Evolutionary conservation across 2,113 vertebrate genomes (phyloP).

Genomic region (Ciconia boyciana): DNA sequence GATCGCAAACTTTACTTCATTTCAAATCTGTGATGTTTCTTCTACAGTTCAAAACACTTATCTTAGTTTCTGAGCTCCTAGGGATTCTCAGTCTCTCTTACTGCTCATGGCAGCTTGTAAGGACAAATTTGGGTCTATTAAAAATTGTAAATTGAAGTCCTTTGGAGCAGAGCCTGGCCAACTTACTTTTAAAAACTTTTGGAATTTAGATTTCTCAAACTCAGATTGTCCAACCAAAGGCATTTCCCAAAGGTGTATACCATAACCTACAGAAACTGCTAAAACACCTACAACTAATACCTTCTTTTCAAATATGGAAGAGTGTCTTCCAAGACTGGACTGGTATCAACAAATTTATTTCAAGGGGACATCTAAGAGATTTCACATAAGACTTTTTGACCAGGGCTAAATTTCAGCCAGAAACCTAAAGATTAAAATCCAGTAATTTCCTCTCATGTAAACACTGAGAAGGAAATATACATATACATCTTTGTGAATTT

Average conservation of each 20-base stretch:
- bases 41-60: neutral
- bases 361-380: neutral
- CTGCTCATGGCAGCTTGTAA: neutral
- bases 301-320: neutral
- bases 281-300: neutral
- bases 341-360: neutral
- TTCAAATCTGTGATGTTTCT: neutral
- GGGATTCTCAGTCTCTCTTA: neutral
- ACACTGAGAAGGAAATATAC: neutral
- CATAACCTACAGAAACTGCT: neutral
- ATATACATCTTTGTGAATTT: neutral
- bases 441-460: neutral
- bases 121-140: neutral
- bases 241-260: neutral
- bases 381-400: neutral
- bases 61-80: neutral
- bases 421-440: neutral
- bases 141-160: neutral
- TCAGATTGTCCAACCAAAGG: neutral
- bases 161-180: neutral
- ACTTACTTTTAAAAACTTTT: neutral
- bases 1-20: neutral
- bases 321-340: neutral
- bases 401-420: neutral
- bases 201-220: neutral